Evolutionary conservation across 2,113 vertebrate species (phyloP).

Genomic region (Perca fluviatilis): DNA sequence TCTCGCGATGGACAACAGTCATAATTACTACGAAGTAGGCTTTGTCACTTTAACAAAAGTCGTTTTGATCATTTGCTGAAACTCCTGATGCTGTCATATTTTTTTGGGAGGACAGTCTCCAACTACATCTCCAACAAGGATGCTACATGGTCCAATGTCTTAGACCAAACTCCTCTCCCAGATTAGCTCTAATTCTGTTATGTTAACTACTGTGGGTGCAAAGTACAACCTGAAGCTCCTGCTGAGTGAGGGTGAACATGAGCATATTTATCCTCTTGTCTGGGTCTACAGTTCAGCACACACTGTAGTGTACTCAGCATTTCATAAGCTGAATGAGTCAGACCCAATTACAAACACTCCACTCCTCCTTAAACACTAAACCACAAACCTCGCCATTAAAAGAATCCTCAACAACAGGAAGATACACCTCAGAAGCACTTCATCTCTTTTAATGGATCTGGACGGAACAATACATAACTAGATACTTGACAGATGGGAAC

Average conservation of each 20-base stretch:
- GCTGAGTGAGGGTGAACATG: constrained; percentile 17
- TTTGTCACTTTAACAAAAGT: background rate
- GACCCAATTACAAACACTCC: constrained; percentile 46
- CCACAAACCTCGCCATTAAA: constrained; percentile 7
- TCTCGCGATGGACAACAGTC: background rate
- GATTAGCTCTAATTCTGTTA: constrained; percentile 11
- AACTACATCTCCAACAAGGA: background rate
- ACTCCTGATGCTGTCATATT: background rate
- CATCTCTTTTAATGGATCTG: constrained; percentile 25
- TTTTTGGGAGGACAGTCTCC: background rate
- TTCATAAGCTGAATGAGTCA: constrained; percentile 58
- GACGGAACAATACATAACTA: constrained; percentile 35
- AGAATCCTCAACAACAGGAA: constrained; percentile 19
- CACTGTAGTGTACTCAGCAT: constrained; percentile 25
- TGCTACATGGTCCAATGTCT: background rate
- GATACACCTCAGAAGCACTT: constrained; percentile 27
- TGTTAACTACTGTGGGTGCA: constrained; percentile 8
- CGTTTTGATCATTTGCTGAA: background rate
- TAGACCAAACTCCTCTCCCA: background rate
- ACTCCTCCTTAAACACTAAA: constrained; percentile 21
- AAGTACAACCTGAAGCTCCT: constrained; percentile 20
- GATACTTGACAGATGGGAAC: constrained; percentile 19
- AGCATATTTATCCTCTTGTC: constrained; percentile 20
- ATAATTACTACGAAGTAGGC: too few species aligned
- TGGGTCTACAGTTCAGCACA: constrained; percentile 32